Base-by-base conservation (phyloP, 2,888 invertebrate genomes). In the Pollenia amentaria region DNA sequence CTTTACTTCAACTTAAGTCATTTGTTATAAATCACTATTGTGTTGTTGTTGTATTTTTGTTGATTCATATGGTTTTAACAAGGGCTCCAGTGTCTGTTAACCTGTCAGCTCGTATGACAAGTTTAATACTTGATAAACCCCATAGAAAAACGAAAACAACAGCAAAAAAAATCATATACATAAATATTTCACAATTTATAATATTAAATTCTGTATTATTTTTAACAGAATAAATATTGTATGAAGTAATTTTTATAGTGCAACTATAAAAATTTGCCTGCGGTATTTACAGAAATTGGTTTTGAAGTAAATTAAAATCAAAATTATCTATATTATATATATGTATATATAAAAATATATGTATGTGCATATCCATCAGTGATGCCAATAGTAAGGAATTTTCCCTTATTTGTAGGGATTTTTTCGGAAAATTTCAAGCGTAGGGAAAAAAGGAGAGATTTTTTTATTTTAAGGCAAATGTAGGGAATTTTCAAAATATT, bases 61-160 rank as follows among this genome's bases (percentile, higher is more conserved):
- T 67, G 57, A 75, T 75, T 65, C 82, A 82, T 76, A 67, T 69
- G 81, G 57, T 77, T 77, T 77, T 65, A 72, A 84, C 83, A 78
- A 84, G 77, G 83, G 83, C 83, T 84, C 77, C 77, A 84, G 65
- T 84, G 83, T 78, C 77, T 84, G 83, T 79, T 83, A 86, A 87
- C 77, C 79, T 86, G 86, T 80, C 86, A 83, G 86, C 76, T 83
- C 51, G 65, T 46, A 83, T 83, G 86, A 87, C 83, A 83, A 72
- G 55, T 78, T 84, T 77, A 84, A 83, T 77, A 77, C 77, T 70
- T 77, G 77, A 83, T 77, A 82, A 82, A 18, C 42, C 51, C 51
- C 62, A 46, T 29, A 62, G 42, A 62, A 60, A 76, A 11, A 51
- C 4, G 3, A 48, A 38, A 72, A 53, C 53, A 53, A 38, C 48